phyloP scores from a whole-genome alignment of 2,797 vertebrate species.

The Helostoma temminkii region DNA sequence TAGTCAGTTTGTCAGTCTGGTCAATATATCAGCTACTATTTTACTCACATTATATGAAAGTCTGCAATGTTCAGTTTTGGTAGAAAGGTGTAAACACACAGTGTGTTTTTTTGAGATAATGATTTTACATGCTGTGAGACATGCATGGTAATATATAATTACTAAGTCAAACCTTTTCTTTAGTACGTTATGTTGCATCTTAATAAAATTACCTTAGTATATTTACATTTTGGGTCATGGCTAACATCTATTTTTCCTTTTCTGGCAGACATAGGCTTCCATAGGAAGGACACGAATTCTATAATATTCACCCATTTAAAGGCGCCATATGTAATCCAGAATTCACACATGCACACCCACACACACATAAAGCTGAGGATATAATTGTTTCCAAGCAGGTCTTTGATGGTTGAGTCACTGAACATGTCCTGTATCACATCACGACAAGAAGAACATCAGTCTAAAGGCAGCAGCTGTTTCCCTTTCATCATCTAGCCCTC shows the following conservation, averaged over 20 bases:
- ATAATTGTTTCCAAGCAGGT: constrained; percentile 71
- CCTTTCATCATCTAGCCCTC: constrained; percentile 73
- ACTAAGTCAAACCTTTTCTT: too few species aligned
- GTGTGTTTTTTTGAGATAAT: too few species aligned
- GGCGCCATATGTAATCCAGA: constrained; percentile 13
- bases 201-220: too few species aligned
- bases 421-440: constrained; percentile 79
- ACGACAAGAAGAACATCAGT: constrained; percentile 78
- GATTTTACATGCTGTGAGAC: too few species aligned
- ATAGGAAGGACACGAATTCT: constrained; percentile 1
- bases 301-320: constrained; percentile 9
- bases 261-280: neutral
- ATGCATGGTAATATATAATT: too few species aligned
- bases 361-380: constrained; percentile 43
- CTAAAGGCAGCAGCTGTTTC: constrained; percentile 78
- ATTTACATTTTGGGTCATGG: too few species aligned
- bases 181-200: too few species aligned
- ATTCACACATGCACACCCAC: constrained; percentile 32
- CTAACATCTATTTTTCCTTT: neutral
- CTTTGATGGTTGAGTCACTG: constrained; percentile 81
- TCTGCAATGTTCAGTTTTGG: too few species aligned
- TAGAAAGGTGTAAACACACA: too few species aligned
- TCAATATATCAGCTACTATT: too few species aligned
- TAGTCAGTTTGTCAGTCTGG: too few species aligned
- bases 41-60: too few species aligned